Evolutionary conservation across 2,113 vertebrate species (phyloP).

Genomic region (Pterocles gutturalis): DNA sequence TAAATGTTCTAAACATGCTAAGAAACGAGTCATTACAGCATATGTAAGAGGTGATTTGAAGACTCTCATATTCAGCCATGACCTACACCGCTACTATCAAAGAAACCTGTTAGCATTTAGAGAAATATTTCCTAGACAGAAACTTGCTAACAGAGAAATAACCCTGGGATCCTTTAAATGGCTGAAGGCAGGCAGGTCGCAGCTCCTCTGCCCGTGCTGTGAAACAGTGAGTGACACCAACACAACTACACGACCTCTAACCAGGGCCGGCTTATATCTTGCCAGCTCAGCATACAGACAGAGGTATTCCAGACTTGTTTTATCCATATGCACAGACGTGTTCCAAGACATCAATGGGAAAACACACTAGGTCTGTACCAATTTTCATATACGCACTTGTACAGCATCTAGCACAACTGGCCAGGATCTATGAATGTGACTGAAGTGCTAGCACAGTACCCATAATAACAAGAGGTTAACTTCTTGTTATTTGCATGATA

Average conservation of each 20-base stretch:
- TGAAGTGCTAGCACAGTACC: background rate
- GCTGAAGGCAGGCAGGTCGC: background rate
- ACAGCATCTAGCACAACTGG: background rate
- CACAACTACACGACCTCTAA: background rate
- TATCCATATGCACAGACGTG: rapidly evolving
- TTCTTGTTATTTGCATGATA: background rate
- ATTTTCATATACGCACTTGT: background rate
- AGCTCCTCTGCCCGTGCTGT: background rate
- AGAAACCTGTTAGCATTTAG: background rate
- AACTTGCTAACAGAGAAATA: background rate
- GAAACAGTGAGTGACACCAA: background rate
- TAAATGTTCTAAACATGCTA: background rate
- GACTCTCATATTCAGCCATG: background rate
- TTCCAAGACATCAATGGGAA: background rate
- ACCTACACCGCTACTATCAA: background rate
- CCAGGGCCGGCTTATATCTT: background rate
- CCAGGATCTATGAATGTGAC: rapidly evolving
- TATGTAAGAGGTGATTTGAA: background rate
- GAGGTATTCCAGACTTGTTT: background rate
- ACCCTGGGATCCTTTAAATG: background rate
- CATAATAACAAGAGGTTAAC: background rate
- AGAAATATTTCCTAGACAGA: background rate
- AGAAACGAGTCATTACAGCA: background rate
- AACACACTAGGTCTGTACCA: background rate
- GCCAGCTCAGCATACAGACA: rapidly evolving